Evolutionary conservation across 1,140 invertebrate species (phyloP).

Genomic region (Ips typographus): DNA sequence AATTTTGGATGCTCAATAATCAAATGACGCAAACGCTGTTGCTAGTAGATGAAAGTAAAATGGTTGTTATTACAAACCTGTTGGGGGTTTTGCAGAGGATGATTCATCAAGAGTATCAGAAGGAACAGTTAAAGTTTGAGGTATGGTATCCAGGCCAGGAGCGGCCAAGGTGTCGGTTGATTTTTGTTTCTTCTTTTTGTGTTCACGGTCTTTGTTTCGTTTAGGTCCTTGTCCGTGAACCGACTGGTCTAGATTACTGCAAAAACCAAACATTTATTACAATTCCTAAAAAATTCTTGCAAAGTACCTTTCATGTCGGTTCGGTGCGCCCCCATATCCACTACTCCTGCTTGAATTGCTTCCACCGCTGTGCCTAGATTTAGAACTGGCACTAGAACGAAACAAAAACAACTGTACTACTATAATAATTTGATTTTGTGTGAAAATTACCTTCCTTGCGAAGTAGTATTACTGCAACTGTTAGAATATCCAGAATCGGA

Average conservation of each 20-base stretch:
- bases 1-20: too few relatives aligned
- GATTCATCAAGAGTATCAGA: conserved; percentile 11
- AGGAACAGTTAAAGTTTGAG: conserved; percentile 11
- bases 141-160: conserved; percentile 16
- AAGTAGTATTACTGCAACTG: conserved; percentile 74
- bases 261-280: too few relatives aligned
- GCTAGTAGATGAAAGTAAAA: too few relatives aligned
- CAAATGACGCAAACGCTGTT: too few relatives aligned
- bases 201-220: conserved; percentile 56
- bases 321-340: conserved; percentile 67
- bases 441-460: conserved; percentile 64
- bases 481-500: conserved; percentile 78
- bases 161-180: conserved; percentile 31
- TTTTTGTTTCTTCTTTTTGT: conserved; percentile 56
- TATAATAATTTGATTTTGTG: not conserved
- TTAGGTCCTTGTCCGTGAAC: conserved; percentile 51
- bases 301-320: conserved; percentile 50
- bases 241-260: too few relatives aligned
- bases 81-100: conserved; percentile 20
- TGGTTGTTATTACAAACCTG: conserved; percentile 38
- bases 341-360: conserved; percentile 77
- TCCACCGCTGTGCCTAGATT: conserved; percentile 68
- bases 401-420: not conserved
- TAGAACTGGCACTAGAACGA: conserved; percentile 68
- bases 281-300: too few relatives aligned